These are phyloP conservation scores for Etia nguti DNA, from an alignment of 2,113 vertebrate genomes.

Conservation along the genomic window DNA sequence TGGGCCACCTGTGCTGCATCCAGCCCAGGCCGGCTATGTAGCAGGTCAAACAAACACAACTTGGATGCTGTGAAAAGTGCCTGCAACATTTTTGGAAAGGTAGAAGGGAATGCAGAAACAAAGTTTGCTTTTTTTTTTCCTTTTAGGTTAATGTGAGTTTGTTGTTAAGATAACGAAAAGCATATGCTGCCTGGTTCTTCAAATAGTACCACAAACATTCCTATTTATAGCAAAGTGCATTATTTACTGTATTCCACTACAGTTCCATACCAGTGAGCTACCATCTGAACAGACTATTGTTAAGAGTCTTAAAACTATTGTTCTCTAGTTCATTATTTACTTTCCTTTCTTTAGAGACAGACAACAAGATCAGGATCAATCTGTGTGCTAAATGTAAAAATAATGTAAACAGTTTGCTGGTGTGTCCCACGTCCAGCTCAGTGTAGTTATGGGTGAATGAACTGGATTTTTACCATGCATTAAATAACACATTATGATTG, in stretches of 20 bases:
- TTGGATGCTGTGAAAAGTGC: constrained; percentile 82
- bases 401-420: neutral
- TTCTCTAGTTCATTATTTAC: neutral
- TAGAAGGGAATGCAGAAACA: neutral
- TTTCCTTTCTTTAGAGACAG: neutral
- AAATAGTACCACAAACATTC: neutral
- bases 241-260: neutral
- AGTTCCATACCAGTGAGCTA: neutral
- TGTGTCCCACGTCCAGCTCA: neutral
- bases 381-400: neutral
- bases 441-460: neutral
- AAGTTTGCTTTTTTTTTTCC: neutral
- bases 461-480: neutral
- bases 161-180: neutral
- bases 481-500: neutral
- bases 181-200: neutral
- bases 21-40: constrained; percentile 59
- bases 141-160: neutral
- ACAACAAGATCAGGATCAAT: neutral
- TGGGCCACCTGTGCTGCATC: constrained; percentile 70
- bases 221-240: neutral
- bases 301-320: neutral
- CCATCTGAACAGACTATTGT: neutral
- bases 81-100: constrained; percentile 56
- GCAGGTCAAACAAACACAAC: constrained; percentile 82